Evolutionary conservation across 2,888 invertebrate species (phyloP).

Genomic region (Spicauda simplicius): DNA sequence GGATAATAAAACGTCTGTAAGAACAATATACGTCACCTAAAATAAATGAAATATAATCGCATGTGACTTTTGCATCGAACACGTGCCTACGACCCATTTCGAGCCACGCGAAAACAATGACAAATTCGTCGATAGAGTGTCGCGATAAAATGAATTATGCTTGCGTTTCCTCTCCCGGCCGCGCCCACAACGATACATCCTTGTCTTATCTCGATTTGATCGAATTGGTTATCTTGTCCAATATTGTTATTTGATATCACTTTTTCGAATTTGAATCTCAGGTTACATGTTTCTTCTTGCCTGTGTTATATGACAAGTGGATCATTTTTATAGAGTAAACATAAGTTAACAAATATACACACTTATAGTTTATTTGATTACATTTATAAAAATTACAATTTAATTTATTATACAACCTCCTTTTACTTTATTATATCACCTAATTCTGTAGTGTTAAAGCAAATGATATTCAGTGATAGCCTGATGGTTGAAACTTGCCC

Average conservation of each 20-base stretch:
- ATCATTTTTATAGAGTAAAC: too few species aligned
- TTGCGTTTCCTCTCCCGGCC: conserved; percentile 15
- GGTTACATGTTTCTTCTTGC: conserved; percentile 4
- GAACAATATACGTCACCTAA: too few species aligned
- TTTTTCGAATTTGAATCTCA: conserved; percentile 17
- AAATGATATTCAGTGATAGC: too few species aligned
- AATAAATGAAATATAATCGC: neutral
- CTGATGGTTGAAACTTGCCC: too few species aligned
- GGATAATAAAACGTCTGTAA: too few species aligned
- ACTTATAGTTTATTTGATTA: too few species aligned
- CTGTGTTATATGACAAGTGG: neutral
- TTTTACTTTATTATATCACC: too few species aligned
- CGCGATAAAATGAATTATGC: conserved; percentile 31
- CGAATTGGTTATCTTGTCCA: conserved; percentile 19
- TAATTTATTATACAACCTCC: too few species aligned
- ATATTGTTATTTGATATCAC: conserved; percentile 27
- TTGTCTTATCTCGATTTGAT: conserved; percentile 28
- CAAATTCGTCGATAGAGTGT: conserved; percentile 34
- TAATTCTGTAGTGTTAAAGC: too few species aligned
- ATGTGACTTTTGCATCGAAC: neutral
- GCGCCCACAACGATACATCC: conserved; percentile 21
- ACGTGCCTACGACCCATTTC: conserved; percentile 10
- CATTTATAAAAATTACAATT: too few species aligned
- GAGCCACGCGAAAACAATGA: conserved; percentile 28
- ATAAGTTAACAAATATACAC: too few species aligned